Evolutionary conservation across 2,113 vertebrate genomes (phyloP).

Genomic region (zebrafish (Danio rerio)): GRCz12tu NC_133186.1:24585501-24586000

Average conservation of each 20-base stretch:
- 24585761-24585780: constrained; percentile 12
- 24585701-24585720: constrained; percentile 8
- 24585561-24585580: neutral
- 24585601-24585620: neutral
- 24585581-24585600: neutral
- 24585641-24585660: neutral
- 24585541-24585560: neutral
- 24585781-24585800: constrained; percentile 8
- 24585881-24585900: no score
- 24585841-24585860: neutral
- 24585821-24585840: neutral
- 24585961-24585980: no score
- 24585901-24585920: no score
- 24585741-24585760: constrained; percentile 32
- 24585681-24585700: neutral
- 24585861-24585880: neutral
- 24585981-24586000: no score
- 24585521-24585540: neutral
- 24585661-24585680: neutral
- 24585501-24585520: no score
- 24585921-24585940: no score
- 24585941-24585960: no score
- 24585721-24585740: constrained; percentile 12
- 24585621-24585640: neutral
- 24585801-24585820: neutral